Percentiles rank a stretch among this genome's conserved stretches.
phyloP scores from a whole-genome alignment of 2,888 invertebrate species.

The Tortrix viridana region DNA sequence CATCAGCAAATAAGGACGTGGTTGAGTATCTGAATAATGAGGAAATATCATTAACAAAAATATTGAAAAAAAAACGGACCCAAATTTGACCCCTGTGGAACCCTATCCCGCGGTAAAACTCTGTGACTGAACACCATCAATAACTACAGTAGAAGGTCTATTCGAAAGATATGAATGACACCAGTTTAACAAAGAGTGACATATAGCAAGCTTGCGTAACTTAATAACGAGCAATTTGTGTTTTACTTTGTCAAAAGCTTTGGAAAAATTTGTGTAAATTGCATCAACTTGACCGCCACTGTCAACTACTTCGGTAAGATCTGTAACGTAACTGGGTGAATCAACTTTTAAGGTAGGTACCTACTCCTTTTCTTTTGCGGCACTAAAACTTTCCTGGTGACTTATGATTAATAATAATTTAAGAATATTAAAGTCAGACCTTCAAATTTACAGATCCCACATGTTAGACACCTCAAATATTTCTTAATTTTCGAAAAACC shows the following conservation, averaged over 20 bases:
- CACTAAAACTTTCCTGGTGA: too few species aligned
- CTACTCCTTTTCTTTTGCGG: too few species aligned
- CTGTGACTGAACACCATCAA: not conserved
- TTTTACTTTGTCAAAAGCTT: slow-evolving; percentile 27
- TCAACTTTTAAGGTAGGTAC: too few species aligned
- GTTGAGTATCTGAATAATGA: not conserved
- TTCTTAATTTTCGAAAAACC: too few species aligned
- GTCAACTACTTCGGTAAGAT: slow-evolving; percentile 10
- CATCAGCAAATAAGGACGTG: not conserved
- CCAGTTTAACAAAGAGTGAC: not conserved
- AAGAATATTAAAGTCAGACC: too few species aligned
- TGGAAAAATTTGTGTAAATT: slow-evolving; percentile 33
- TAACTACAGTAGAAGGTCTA: not conserved
- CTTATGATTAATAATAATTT: too few species aligned
- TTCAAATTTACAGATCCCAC: too few species aligned
- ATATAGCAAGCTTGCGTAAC: not conserved
- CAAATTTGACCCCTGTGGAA: slow-evolving; percentile 5
- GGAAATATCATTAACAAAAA: not conserved
- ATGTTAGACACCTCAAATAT: too few species aligned
- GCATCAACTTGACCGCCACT: slow-evolving; percentile 20
- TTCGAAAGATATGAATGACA: not conserved
- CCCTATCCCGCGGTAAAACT: not conserved
- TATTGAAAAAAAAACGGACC: not conserved
- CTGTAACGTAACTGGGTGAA: too few species aligned
- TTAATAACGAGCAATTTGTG: slow-evolving; percentile 4